These are phyloP conservation scores for Leucophenga maculata DNA, from an alignment of 2,888 invertebrate species.

Conservation along the genomic window DNA sequence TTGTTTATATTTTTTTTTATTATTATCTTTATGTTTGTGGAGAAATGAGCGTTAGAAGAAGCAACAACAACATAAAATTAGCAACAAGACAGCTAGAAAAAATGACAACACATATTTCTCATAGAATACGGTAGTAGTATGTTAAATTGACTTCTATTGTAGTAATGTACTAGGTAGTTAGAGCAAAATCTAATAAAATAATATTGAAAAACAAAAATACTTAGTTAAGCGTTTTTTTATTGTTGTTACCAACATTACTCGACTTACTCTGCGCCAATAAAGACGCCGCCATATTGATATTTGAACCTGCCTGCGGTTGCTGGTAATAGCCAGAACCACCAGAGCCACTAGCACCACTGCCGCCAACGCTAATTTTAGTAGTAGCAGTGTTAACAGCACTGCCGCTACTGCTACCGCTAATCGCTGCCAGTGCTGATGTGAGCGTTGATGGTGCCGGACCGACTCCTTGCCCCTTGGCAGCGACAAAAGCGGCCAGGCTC, in stretches of 20 bases:
- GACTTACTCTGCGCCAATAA: constrained; percentile 90
- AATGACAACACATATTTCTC: background rate
- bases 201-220: background rate
- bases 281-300: constrained; percentile 78
- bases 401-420: constrained; percentile 27
- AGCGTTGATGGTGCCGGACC: constrained; percentile 29
- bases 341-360: constrained; percentile 62
- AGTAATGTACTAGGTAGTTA: background rate
- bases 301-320: constrained; percentile 62
- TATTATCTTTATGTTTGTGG: too few species aligned
- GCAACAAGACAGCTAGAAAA: too few species aligned
- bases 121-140: background rate
- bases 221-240: constrained; percentile 38
- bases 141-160: background rate
- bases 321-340: constrained; percentile 70
- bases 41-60: too few species aligned
- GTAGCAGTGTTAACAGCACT: constrained; percentile 26
- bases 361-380: constrained; percentile 28
- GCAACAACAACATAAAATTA: too few species aligned
- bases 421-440: constrained; percentile 15
- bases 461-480: constrained; percentile 52
- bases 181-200: background rate
- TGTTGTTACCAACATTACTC: constrained; percentile 71
- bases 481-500: constrained; percentile 67
- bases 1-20: too few species aligned